Conservation (phyloP, 2,797 vertebrate species). For the Poecilia gillii region DNA sequence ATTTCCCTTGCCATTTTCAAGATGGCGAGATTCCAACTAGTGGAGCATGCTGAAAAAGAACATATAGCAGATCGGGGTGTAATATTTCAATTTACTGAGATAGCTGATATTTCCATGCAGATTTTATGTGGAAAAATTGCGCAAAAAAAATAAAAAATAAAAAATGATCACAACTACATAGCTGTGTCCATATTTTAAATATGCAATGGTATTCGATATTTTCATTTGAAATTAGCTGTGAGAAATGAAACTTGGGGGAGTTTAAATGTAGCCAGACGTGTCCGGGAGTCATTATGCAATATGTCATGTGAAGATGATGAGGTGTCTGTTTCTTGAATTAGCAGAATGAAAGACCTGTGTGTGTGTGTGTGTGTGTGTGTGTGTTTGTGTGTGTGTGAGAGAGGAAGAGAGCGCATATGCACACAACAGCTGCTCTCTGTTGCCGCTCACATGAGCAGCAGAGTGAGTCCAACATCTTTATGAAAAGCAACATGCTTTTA, state of each 20-base stretch:
- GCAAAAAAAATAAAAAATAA: slow-evolving; percentile 19
- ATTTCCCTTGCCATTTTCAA: slow-evolving; percentile 48
- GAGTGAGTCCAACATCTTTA: slow-evolving; percentile 70
- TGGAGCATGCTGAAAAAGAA: slow-evolving; percentile 37
- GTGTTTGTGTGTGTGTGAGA: slow-evolving; percentile 20
- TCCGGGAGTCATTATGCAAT: slow-evolving; percentile 69
- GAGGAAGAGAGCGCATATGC: background rate
- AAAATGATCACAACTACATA: slow-evolving; percentile 46
- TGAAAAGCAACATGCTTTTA: slow-evolving; percentile 67
- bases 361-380: slow-evolving; percentile 25
- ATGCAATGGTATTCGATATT: slow-evolving; percentile 51
- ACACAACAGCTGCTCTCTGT: slow-evolving; percentile 30
- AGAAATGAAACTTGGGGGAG: slow-evolving; percentile 19
- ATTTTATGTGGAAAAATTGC: slow-evolving; percentile 65
- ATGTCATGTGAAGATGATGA: slow-evolving; percentile 52
- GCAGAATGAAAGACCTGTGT: slow-evolving; percentile 34
- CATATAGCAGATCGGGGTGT: slow-evolving; percentile 44
- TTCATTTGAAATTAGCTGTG: slow-evolving; percentile 46
- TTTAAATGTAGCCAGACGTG: slow-evolving; percentile 36
- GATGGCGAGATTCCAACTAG: slow-evolving; percentile 42
- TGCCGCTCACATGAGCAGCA: slow-evolving; percentile 66
- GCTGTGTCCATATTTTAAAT: slow-evolving; percentile 61
- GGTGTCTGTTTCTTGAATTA: slow-evolving; percentile 52
- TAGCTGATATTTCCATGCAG: slow-evolving; percentile 60
- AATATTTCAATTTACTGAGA: slow-evolving; percentile 54